phyloP scores from a whole-genome alignment of 2,888 invertebrate genomes.

The Sphaerophoria taeniata region DNA sequence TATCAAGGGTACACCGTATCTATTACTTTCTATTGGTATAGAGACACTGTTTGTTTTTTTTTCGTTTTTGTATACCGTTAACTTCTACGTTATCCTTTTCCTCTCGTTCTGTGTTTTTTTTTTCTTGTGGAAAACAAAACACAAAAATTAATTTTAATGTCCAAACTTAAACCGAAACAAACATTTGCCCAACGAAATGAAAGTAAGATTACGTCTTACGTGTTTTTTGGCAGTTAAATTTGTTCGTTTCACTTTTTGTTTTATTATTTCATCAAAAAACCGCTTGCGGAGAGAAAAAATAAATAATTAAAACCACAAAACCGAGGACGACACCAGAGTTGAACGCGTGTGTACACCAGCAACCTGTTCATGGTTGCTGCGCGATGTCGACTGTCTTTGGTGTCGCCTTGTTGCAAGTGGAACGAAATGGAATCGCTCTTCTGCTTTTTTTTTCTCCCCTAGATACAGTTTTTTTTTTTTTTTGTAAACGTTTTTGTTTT shows the following conservation, averaged over 20 bases:
- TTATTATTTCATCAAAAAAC: slow-evolving; percentile 44
- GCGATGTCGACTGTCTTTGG: slow-evolving; percentile 72
- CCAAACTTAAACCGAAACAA: slow-evolving; percentile 36
- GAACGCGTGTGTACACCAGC: slow-evolving; percentile 72
- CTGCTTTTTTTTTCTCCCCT: slow-evolving; percentile 48
- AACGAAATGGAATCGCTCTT: slow-evolving; percentile 67
- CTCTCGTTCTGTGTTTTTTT: not conserved
- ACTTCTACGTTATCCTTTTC: not conserved
- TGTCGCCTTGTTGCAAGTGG: slow-evolving; percentile 68
- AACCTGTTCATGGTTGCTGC: slow-evolving; percentile 75
- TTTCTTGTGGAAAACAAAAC: slow-evolving; percentile 32
- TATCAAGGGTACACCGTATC: slow-evolving; percentile 7
- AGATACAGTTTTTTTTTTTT: slow-evolving; percentile 35
- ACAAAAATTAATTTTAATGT: slow-evolving; percentile 11
- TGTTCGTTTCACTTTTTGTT: not conserved
- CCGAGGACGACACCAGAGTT: slow-evolving; percentile 67
- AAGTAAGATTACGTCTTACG: slow-evolving; percentile 8
- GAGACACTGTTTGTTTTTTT: slow-evolving; percentile 30
- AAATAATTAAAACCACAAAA: slow-evolving; percentile 55
- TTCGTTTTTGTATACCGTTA: not conserved
- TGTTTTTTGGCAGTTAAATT: not conserved
- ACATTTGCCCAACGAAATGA: slow-evolving; percentile 23
- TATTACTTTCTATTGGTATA: slow-evolving; percentile 24
- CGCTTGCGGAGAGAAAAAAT: slow-evolving; percentile 34
- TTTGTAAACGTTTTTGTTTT: not conserved